Evolutionary conservation across 2,888 invertebrate genomes (phyloP), one percentile per base, ranked within the genome.

Genomic region (Microctonus hyperodae): DNA sequence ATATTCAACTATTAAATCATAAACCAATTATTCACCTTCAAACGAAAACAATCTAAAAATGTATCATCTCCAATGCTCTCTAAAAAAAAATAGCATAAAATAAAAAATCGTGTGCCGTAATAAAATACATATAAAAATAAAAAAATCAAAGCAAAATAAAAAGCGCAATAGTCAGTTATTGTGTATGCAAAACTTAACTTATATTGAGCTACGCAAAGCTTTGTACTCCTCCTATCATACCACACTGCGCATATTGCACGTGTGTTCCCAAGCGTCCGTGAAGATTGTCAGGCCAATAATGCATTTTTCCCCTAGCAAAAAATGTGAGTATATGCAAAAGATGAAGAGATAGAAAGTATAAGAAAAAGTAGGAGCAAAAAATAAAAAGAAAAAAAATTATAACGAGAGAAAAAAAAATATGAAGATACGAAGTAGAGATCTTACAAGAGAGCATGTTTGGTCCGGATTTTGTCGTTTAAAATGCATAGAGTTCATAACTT

Each of bases 401-500:
- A 44, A 44, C 44, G 44, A 44, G 44, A 3, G 51, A 58, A 51
- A 25, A 13, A 59, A 53, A 64, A 51, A 62, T n/a, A n/a, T n/a
- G n/a, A n/a, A n/a, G 44, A 33, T 53, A 63, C 28, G 22, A 55
- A 37, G 37, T 40, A 23, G 44, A 44, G 23, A 57, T 40, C 75
- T 74, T 70, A 72, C 74, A 72, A 74, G 76, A 76, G 76, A 77
- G 74, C 73, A 76, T 73, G 75, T 78, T 79, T 75, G 75, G 79
- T 70, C 73, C 77, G 78, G 78, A 79, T 79, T 80, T 76, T 75
- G 78, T 79, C 78, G 76, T 81, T 79, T 78, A 79, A 79, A 81
- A 80, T 81, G 80, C 81, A 81, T 81, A 78, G 81, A 80, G 78
- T 81, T 81, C 76, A 78, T 79, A 79, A 81, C 78, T 80, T 79